Conservation (phyloP, 2,888 invertebrate species). For the Drosophila acutilabella region DNA sequence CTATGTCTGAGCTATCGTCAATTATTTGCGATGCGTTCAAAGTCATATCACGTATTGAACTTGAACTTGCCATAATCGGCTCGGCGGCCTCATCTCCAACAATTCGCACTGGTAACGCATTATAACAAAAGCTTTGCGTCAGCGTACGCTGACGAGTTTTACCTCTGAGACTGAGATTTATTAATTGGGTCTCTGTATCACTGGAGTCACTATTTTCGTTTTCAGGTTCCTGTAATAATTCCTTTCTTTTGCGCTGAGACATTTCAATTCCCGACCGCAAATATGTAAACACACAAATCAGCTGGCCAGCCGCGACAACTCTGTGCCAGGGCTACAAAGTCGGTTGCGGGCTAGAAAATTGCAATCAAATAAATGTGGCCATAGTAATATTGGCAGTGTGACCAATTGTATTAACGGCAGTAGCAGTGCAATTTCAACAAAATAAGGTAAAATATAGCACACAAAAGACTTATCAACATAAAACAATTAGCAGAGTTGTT, state of each 20-base stretch:
- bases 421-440: constrained; percentile 76
- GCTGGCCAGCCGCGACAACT: constrained; percentile 35
- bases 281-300: constrained; percentile 34
- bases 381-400: background rate
- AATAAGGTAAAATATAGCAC: constrained; percentile 74
- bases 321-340: constrained; percentile 23
- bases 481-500: constrained; percentile 55
- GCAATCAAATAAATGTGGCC: constrained; percentile 23
- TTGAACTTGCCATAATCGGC: constrained; percentile 13
- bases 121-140: constrained; percentile 46
- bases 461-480: constrained; percentile 43
- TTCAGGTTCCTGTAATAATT: background rate
- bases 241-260: constrained; percentile 30
- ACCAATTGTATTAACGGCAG: constrained; percentile 53
- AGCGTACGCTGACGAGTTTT: constrained; percentile 39
- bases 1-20: constrained; percentile 54
- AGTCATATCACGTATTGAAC: constrained; percentile 52
- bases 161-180: constrained; percentile 48
- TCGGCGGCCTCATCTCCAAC: constrained; percentile 23
- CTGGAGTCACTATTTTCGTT: constrained; percentile 29
- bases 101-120: constrained; percentile 52
- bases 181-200: constrained; percentile 44
- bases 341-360: constrained; percentile 5
- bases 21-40: constrained; percentile 51
- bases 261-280: constrained; percentile 34